Conservation (phyloP, 2,888 invertebrate genomes). For the Digitonthophagus gazella region DNA sequence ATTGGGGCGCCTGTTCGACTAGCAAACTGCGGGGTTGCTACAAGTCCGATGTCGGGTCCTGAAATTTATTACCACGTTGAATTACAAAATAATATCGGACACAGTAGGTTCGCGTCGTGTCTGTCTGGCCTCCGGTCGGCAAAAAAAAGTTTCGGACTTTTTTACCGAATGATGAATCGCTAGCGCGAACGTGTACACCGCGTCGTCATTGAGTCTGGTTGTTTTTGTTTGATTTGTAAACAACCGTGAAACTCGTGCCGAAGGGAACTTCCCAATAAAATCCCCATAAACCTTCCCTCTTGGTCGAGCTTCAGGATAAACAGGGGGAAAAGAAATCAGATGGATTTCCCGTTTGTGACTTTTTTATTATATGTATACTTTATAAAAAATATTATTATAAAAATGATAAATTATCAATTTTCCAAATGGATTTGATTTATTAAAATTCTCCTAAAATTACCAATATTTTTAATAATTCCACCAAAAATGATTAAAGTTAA, state of each 20-base stretch:
- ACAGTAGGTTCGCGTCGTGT: conserved; percentile 9
- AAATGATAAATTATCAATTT: too few species aligned
- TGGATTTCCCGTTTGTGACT: not conserved
- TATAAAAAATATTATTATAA: too few species aligned
- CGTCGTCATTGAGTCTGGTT: conserved; percentile 6
- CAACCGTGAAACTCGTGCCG: conserved; percentile 6
- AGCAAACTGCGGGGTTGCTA: conserved; percentile 21
- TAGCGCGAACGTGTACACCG: conserved; percentile 6
- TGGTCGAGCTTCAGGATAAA: not conserved
- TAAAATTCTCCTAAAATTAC: too few species aligned
- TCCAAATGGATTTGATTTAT: too few species aligned
- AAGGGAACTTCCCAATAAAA: conserved; percentile 1
- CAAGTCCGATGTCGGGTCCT: conserved; percentile 24
- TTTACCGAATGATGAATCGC: conserved; percentile 10
- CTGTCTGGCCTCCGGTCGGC: not conserved
- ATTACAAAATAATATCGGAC: conserved; percentile 23
- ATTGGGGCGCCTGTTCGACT: conserved; percentile 17
- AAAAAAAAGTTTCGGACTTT: conserved; percentile 11
- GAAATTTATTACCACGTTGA: conserved; percentile 23
- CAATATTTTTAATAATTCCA: too few species aligned
- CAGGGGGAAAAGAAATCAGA: not conserved
- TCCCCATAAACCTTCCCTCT: not conserved
- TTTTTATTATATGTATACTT: too few species aligned
- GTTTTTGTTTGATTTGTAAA: conserved; percentile 5
- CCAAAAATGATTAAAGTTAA: too few species aligned